Percentiles rank a stretch among this genome's conserved stretches.
Conservation (phyloP, 2,113 vertebrate genomes). For the cat (Felis catus) region F.catus_Fca126_mat1.0 CM031414.1:127962001-127962500, state of each 20-base stretch:
- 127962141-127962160: not conserved
- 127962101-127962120: no score
- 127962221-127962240: not conserved
- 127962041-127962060: no score
- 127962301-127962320: not conserved
- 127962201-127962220: not conserved
- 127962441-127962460: not conserved
- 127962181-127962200: not conserved
- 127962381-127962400: not conserved
- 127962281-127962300: not conserved
- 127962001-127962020: no score
- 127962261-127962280: not conserved
- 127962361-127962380: not conserved
- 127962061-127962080: no score
- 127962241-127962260: not conserved
- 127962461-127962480: not conserved
- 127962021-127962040: no score
- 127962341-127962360: not conserved
- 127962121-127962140: not conserved
- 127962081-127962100: no score
- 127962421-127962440: not conserved
- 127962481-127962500: not conserved
- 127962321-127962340: not conserved
- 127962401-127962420: not conserved
- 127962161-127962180: not conserved